Conservation (phyloP, 2,797 vertebrate species). For the Moxostoma hubbsi region DNA sequence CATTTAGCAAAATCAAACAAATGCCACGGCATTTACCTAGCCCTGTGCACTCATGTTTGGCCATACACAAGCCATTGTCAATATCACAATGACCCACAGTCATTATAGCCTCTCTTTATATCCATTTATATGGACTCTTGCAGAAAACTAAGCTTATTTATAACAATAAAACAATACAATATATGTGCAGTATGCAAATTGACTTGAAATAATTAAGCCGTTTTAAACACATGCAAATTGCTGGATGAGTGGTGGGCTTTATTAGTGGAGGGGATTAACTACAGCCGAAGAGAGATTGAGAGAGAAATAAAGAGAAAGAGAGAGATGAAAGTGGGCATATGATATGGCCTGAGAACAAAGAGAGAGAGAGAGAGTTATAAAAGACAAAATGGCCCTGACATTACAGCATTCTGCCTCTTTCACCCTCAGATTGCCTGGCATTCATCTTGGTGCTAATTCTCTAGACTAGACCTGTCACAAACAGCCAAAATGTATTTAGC, state of each 20-base stretch:
- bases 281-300: conserved; percentile 4
- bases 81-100: not conserved
- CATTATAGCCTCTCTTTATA: not conserved
- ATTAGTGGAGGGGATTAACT: conserved; percentile 65
- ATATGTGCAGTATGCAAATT: conserved; percentile 72
- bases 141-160: not conserved
- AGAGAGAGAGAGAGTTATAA: conserved; percentile 8
- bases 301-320: not conserved
- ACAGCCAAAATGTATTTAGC: conserved; percentile 35
- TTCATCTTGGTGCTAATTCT: conserved; percentile 33
- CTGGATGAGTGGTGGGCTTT: conserved; percentile 70
- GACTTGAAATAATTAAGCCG: conserved; percentile 78
- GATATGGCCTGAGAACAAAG: conserved; percentile 25
- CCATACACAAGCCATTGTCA: not conserved
- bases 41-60: not conserved
- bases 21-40: not conserved
- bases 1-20: conserved; percentile 22
- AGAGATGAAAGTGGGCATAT: conserved; percentile 3
- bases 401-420: not conserved
- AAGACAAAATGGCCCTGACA: conserved; percentile 28
- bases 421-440: no score
- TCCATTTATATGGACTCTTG: no score
- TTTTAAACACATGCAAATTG: conserved; percentile 80
- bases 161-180: not conserved
- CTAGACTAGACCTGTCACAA: conserved; percentile 48